A percentile compares a stretch with the other conserved stretches of the same genome.
phyloP scores from a whole-genome alignment of 2,888 invertebrate genomes.

The Cheilosia variabilis region DNA sequence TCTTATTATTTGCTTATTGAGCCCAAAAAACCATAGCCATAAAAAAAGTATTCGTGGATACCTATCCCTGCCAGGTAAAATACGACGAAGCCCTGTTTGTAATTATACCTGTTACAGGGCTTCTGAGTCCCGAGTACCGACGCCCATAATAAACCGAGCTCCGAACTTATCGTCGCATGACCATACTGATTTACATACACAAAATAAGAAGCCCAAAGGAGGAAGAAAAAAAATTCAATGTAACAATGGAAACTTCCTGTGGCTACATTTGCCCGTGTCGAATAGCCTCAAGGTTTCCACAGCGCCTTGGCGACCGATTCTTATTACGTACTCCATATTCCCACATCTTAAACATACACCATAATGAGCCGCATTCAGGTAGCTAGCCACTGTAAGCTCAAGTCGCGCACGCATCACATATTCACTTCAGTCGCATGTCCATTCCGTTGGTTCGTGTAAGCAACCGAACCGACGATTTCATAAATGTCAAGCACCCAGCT shows the following conservation, averaged over 20 bases:
- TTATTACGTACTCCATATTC: slow-evolving; percentile 15
- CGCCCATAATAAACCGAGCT: neutral
- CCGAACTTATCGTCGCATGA: neutral
- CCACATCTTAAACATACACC: slow-evolving; percentile 12
- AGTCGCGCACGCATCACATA: slow-evolving; percentile 51
- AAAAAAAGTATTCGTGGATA: no score
- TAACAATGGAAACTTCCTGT: slow-evolving; percentile 44
- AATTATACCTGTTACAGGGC: neutral
- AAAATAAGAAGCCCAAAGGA: slow-evolving; percentile 4
- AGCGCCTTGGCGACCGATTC: slow-evolving; percentile 12
- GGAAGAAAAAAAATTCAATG: slow-evolving; percentile 16
- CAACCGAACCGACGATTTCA: slow-evolving; percentile 25
- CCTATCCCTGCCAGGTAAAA: neutral
- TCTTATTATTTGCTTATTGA: no score
- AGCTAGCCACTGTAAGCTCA: slow-evolving; percentile 22
- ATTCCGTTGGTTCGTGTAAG: slow-evolving; percentile 29
- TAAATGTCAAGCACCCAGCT: slow-evolving; percentile 43
- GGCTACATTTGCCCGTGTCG: slow-evolving; percentile 37
- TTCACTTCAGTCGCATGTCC: slow-evolving; percentile 1
- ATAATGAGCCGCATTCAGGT: slow-evolving; percentile 43
- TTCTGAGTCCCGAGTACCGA: neutral
- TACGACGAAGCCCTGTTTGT: neutral
- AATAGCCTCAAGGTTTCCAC: slow-evolving; percentile 19
- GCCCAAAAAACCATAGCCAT: no score
- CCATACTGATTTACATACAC: slow-evolving; percentile 13